Conservation (phyloP, 2,113 vertebrate genomes). For the Bostrychus sinensis region DNA sequence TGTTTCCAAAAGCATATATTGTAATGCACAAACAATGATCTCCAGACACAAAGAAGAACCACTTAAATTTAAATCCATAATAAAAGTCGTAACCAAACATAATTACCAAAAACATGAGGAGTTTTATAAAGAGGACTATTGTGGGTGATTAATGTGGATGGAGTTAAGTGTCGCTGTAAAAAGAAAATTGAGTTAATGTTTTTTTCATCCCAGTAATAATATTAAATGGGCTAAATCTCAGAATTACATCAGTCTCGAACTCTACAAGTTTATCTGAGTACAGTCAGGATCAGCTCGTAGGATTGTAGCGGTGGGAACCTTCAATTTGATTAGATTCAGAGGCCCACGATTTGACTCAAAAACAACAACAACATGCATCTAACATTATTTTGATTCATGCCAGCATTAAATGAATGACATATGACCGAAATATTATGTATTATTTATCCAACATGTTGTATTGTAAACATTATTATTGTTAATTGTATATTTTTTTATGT, state of each 20-base stretch:
- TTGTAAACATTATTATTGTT: no score
- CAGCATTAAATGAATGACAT: no score
- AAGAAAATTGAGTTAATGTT: slow-evolving; percentile 8
- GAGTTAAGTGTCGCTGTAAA: neutral
- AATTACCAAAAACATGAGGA: slow-evolving; percentile 6
- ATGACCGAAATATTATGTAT: no score
- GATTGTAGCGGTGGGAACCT: no score
- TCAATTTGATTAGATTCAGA: no score
- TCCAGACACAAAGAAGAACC: slow-evolving; percentile 22
- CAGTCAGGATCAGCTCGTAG: no score
- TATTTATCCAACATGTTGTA: no score
- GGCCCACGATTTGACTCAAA: no score
- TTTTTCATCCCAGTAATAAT: slow-evolving; percentile 6
- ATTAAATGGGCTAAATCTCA: neutral
- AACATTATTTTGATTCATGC: no score
- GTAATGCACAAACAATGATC: slow-evolving; percentile 16
- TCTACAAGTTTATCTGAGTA: neutral
- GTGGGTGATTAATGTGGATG: slow-evolving; percentile 1
- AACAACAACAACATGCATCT: no score
- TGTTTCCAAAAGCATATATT: slow-evolving; percentile 31
- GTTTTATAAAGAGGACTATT: neutral
- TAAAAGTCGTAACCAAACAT: neutral
- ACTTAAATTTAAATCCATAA: slow-evolving; percentile 7
- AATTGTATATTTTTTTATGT: no score
- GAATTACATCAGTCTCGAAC: neutral